These are phyloP conservation scores for Anas platyrhynchos DNA, from an alignment of 2,113 vertebrate species.

Conservation along the genomic window DNA sequence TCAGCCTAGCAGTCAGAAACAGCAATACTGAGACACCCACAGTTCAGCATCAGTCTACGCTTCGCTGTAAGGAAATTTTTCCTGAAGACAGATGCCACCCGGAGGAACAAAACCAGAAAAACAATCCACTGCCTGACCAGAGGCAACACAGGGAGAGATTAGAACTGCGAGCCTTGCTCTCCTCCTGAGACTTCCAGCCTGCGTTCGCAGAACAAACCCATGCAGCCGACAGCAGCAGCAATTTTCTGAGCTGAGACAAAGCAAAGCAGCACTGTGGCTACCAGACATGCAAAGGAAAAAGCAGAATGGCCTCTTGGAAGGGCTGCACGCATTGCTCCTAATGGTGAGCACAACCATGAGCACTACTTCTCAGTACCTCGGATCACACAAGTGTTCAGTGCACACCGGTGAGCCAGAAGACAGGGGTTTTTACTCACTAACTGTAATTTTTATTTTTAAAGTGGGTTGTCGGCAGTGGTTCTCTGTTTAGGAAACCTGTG, in stretches of 20 bases:
- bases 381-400: fast-evolving
- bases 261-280: background rate
- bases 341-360: background rate
- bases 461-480: background rate
- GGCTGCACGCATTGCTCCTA: background rate
- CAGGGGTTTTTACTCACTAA: background rate
- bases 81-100: conserved; percentile 68
- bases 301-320: background rate
- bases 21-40: background rate
- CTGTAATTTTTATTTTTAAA: background rate
- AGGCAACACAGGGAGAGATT: conserved; percentile 52
- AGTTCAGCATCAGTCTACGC: conserved; percentile 35
- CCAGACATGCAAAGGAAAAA: background rate
- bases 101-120: conserved; percentile 69
- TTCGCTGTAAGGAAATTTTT: conserved; percentile 58
- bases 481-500: background rate
- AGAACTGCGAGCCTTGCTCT: background rate
- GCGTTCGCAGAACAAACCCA: background rate
- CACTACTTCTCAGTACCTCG: background rate
- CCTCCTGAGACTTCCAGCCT: background rate
- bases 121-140: conserved; percentile 52
- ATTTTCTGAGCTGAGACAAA: conserved; percentile 34
- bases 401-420: background rate
- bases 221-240: conserved; percentile 6
- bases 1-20: background rate